Evolutionary conservation across 2,797 vertebrate genomes (phyloP).

Genomic region (Lacerta agilis): DNA sequence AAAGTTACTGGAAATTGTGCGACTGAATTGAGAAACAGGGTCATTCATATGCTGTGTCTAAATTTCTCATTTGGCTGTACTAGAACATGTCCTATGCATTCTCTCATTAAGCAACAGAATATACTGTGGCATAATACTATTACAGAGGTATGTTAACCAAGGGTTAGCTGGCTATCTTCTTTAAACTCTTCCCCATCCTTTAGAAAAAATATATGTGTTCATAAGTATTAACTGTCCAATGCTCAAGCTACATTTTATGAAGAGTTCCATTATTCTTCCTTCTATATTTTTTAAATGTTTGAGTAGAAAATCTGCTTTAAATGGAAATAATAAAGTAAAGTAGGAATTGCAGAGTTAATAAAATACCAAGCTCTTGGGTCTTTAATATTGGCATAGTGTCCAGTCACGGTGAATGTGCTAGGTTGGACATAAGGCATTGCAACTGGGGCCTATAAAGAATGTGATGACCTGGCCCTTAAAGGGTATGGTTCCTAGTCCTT

Average conservation of each 20-base stretch:
- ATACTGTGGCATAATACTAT: not conserved
- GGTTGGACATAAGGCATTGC: too few species aligned
- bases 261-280: not conserved
- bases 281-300: too few species aligned
- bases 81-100: not conserved
- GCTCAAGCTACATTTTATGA: not conserved
- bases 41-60: not conserved
- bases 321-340: too few species aligned
- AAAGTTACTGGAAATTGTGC: constrained; percentile 2
- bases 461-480: too few species aligned
- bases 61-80: not conserved
- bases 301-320: too few species aligned
- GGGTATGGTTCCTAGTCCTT: too few species aligned
- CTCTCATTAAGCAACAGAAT: not conserved
- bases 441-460: too few species aligned
- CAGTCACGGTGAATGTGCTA: too few species aligned
- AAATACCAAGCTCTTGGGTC: too few species aligned
- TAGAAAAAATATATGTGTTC: not conserved
- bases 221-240: not conserved
- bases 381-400: too few species aligned
- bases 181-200: not conserved
- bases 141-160: not conserved
- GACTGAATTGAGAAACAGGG: not conserved
- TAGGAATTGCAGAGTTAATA: too few species aligned
- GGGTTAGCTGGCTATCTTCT: not conserved